Evolutionary conservation across 2,888 invertebrate genomes (phyloP), one percentile per base, ranked within the genome.

Genomic region (Mythimna loreyi): DNA sequence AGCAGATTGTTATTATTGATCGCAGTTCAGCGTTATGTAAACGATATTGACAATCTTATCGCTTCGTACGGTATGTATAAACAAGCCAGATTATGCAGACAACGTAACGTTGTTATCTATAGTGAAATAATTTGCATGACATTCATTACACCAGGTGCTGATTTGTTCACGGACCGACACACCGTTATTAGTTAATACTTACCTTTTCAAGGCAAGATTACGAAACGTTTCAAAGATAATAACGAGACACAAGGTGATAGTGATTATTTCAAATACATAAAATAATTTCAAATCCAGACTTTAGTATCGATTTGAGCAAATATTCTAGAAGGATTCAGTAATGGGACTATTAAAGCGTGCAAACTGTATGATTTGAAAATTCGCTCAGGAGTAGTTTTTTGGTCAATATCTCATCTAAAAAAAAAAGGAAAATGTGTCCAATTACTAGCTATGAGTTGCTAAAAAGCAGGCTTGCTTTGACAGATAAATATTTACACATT

Each of bases 51-150:
- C 75, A 70, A 78, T 82, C 80, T 82, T 81, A 84, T 82, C 84
- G 52, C 55, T 60, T 49, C 21, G 59, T 66, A 67, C 40, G 57
- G 50, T 57, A 67, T 49, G 65, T 72, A 68, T 68, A 75, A 70
- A 72, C 68, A 74, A 67, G 53, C 53, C 40, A 70, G 70, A 73
- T 83, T 74, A 72, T 67, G 53, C 49, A 65, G 61, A 75, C 56
- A 78, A 70, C 73, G 76, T 80, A 76, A 80, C 36, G 50, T 11
- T 72, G 67, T 78, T 82, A 83, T 80, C 82, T 57, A 8, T 64
- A 73, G 67, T 83, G 66, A 82, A 80, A 75, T 80, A 78, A 80
- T 83, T 78, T 78, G 73, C 78, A 73, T 73, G 68, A 68, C 65
- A 78, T 69, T 78, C 59, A 66, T 55, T 66, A 65, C 67, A 73